These are phyloP conservation scores for Heliangelus exortis DNA, from an alignment of 2,797 vertebrate genomes.

Conservation along the genomic window DNA sequence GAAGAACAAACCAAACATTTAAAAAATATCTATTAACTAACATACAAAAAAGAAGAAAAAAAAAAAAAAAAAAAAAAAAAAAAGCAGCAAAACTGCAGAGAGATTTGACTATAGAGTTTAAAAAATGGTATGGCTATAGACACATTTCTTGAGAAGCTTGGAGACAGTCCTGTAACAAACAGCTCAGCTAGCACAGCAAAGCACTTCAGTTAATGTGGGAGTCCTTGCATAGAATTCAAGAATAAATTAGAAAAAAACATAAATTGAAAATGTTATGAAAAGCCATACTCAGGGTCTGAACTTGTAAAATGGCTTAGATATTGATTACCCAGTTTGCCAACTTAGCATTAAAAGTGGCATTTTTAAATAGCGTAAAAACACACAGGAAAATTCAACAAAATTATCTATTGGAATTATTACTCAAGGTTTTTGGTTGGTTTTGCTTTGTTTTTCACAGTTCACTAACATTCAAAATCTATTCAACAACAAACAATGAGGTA, in stretches of 20 bases:
- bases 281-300: neutral
- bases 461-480: neutral
- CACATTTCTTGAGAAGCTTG: neutral
- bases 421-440: neutral
- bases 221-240: neutral
- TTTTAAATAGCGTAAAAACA: neutral
- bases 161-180: neutral
- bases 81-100: neutral
- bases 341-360: neutral
- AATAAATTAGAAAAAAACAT: neutral
- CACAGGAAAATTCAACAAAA: neutral
- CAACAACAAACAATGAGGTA: neutral
- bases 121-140: neutral
- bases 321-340: neutral
- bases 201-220: neutral
- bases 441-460: neutral
- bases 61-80: neutral
- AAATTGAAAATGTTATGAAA: neutral
- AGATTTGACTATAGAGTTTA: neutral
- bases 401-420: neutral
- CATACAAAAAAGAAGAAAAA: neutral
- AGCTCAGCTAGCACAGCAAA: neutral
- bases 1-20: neutral
- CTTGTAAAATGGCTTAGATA: neutral
- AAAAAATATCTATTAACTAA: neutral